Percentiles rank a stretch among this genome's conserved stretches.
phyloP scores from a whole-genome alignment of 2,888 invertebrate species.

The Trissolcus brochymenae region DNA sequence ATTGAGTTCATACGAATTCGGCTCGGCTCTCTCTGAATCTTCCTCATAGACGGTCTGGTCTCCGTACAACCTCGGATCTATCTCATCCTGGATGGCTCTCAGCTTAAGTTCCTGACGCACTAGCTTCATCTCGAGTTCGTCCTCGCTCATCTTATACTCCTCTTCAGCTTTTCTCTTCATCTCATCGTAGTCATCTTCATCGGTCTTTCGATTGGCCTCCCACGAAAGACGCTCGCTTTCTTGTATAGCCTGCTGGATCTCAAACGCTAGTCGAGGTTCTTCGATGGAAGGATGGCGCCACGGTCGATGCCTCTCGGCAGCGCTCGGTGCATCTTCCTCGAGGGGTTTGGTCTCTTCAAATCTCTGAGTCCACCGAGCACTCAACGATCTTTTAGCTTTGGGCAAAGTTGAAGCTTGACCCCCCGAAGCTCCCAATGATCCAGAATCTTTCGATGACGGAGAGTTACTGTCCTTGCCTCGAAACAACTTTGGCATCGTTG shows the following conservation, averaged over 20 bases:
- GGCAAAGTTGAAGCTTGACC: conserved; percentile 82
- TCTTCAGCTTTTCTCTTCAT: neutral
- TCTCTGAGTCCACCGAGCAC: conserved; percentile 76
- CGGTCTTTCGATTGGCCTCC: conserved; percentile 65
- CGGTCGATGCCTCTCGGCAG: conserved; percentile 66
- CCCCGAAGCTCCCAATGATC: conserved; percentile 74
- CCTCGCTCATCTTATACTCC: conserved; percentile 30
- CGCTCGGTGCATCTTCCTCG: conserved; percentile 62
- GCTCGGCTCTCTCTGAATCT: conserved; percentile 55
- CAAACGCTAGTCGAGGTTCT: conserved; percentile 68
- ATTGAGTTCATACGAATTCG: conserved; percentile 50
- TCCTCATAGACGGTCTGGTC: conserved; percentile 60
- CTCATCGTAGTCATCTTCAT: conserved; percentile 56
- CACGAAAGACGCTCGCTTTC: conserved; percentile 60
- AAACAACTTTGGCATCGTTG: conserved; percentile 85
- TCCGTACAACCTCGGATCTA: conserved; percentile 66
- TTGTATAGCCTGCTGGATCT: conserved; percentile 61
- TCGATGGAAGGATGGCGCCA: conserved; percentile 73
- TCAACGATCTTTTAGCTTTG: conserved; percentile 78
- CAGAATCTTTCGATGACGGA: conserved; percentile 77
- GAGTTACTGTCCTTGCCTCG: conserved; percentile 75
- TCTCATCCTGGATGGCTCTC: conserved; percentile 42
- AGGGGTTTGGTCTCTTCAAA: conserved; percentile 64
- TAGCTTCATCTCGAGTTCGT: conserved; percentile 38
- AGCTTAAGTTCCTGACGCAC: conserved; percentile 38